phyloP scores from a whole-genome alignment of 2,113 vertebrate species.

The Mugil cephalus region DNA sequence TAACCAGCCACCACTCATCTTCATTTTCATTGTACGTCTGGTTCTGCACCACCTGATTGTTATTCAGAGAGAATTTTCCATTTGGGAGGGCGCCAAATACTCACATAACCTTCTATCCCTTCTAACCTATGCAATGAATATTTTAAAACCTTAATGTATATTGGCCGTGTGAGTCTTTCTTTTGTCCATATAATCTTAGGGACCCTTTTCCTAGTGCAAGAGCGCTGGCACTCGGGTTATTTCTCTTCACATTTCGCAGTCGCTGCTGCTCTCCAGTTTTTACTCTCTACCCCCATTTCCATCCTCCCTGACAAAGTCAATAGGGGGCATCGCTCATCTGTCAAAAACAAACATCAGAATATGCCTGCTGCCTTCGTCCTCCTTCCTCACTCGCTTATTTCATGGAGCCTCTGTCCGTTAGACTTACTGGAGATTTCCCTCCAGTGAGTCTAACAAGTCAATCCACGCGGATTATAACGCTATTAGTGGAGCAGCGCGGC shows the following conservation, averaged over 20 bases:
- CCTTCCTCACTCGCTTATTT: slow-evolving; percentile 79
- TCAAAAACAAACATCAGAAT: slow-evolving; percentile 98
- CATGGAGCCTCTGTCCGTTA: slow-evolving; percentile 88
- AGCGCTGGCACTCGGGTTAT: slow-evolving; percentile 67
- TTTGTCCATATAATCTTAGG: slow-evolving; percentile 88
- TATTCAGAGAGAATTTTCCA: slow-evolving; percentile 91
- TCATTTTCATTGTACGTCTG: slow-evolving; percentile 66
- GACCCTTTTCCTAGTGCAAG: slow-evolving; percentile 88
- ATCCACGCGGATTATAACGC: slow-evolving; percentile 50
- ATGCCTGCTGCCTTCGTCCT: slow-evolving; percentile 92
- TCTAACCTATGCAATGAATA: slow-evolving; percentile 93
- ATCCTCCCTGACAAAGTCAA: slow-evolving; percentile 96
- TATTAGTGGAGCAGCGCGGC: slow-evolving; percentile 35
- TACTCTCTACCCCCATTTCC: slow-evolving; percentile 80
- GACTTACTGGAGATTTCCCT: slow-evolving; percentile 25
- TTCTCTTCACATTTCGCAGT: slow-evolving; percentile 94
- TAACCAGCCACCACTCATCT: slow-evolving; percentile 59
- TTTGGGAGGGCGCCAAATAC: slow-evolving; percentile 89
- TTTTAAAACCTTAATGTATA: slow-evolving; percentile 93
- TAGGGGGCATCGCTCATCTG: slow-evolving; percentile 99
- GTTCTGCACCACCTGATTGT: slow-evolving; percentile 85
- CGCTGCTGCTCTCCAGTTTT: slow-evolving; percentile 87
- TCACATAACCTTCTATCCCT: slow-evolving; percentile 88
- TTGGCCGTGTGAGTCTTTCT: slow-evolving; percentile 88
- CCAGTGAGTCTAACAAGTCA: slow-evolving; percentile 27